phyloP scores from a whole-genome alignment of 2,888 invertebrate species.

The Meghimatium bilineatum region DNA sequence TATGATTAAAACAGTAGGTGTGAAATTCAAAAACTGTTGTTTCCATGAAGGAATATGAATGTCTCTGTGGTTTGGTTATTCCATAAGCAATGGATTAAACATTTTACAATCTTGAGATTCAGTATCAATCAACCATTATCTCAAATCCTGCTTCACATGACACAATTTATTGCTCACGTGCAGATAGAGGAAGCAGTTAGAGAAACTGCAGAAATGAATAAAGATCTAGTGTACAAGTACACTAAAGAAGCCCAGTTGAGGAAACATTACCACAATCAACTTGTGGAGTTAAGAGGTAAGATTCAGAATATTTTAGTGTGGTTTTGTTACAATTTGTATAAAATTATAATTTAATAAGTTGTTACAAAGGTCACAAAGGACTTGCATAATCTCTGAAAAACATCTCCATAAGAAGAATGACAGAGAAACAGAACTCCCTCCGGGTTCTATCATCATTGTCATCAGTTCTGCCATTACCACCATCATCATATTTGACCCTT shows the following conservation, averaged over 20 bases:
- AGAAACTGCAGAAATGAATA: slow-evolving; percentile 63
- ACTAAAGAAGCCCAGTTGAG: slow-evolving; percentile 76
- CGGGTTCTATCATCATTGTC: too few relatives aligned
- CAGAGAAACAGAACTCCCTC: too few relatives aligned
- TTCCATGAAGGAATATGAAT: too few relatives aligned
- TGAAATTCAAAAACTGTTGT: too few relatives aligned
- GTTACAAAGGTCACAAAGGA: too few relatives aligned
- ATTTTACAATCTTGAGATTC: neutral
- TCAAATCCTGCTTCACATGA: neutral
- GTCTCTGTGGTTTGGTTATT: too few relatives aligned
- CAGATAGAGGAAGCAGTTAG: slow-evolving; percentile 58
- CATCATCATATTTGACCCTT: too few relatives aligned
- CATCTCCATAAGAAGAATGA: too few relatives aligned
- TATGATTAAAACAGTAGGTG: too few relatives aligned
- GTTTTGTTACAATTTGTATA: neutral
- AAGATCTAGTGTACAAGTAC: slow-evolving; percentile 74
- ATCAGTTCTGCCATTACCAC: too few relatives aligned
- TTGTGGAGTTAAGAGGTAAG: slow-evolving; percentile 75
- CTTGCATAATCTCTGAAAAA: too few relatives aligned
- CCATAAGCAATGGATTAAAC: neutral
- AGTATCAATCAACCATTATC: neutral
- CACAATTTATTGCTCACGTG: neutral
- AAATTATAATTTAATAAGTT: too few relatives aligned
- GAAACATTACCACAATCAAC: slow-evolving; percentile 77
- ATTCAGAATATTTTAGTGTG: neutral